A percentile compares a stretch with the other conserved stretches of the same genome.
These are phyloP conservation scores for Agonopterix subpropinquella DNA, from an alignment of 2,888 invertebrate species.

Conservation along the genomic window DNA sequence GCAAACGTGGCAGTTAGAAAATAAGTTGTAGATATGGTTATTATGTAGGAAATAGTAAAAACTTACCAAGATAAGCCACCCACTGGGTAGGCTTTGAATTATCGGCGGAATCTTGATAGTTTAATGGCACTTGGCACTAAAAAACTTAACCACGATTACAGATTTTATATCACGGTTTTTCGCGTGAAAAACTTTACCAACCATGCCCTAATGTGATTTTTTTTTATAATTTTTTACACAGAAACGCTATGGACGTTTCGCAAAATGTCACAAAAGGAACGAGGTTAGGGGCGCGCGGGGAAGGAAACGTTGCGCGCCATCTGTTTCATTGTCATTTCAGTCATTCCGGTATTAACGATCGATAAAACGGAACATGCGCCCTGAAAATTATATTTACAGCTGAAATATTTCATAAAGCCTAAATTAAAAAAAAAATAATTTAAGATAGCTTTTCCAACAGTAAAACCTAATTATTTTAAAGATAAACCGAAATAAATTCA, in stretches of 20 bases:
- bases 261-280: constrained; percentile 65
- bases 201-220: constrained; percentile 68
- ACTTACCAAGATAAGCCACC: constrained; percentile 85
- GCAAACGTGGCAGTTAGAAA: not conserved
- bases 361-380: constrained; percentile 52
- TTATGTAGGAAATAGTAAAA: constrained; percentile 13
- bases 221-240: constrained; percentile 41
- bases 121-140: constrained; percentile 76
- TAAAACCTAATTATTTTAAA: too few species aligned
- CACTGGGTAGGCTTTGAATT: constrained; percentile 86
- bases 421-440: too few species aligned
- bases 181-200: constrained; percentile 60
- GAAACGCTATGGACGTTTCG: constrained; percentile 56
- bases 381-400: constrained; percentile 1
- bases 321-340: constrained; percentile 25
- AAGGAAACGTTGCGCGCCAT: constrained; percentile 38
- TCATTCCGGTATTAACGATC: constrained; percentile 25
- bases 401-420: too few species aligned
- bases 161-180: constrained; percentile 62
- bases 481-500: too few species aligned
- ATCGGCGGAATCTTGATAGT: constrained; percentile 89
- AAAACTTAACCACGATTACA: constrained; percentile 67
- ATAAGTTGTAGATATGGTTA: constrained; percentile 11
- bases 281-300: constrained; percentile 29
- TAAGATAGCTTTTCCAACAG: too few species aligned